Percentiles rank a stretch among this genome's conserved stretches.
Evolutionary conservation across 2,888 invertebrate genomes (phyloP).

Genomic region (Aphidoletes aphidimyza): DNA sequence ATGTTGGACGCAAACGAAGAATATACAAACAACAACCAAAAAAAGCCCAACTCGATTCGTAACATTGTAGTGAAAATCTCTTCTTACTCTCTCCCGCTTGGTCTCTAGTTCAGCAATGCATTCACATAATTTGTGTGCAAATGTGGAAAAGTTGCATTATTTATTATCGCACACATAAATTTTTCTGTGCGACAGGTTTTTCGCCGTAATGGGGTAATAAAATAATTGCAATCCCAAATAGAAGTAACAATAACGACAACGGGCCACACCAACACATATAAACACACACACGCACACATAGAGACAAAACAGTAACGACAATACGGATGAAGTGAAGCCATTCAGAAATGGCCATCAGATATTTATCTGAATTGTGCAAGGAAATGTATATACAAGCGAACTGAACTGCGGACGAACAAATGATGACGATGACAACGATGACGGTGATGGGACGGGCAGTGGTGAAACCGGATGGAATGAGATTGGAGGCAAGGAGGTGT

Average conservation of each 20-base stretch:
- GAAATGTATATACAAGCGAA: not conserved
- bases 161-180: constrained; percentile 44
- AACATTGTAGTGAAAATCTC: not conserved
- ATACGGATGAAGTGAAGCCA: constrained; percentile 49
- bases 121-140: constrained; percentile 51
- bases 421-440: not conserved
- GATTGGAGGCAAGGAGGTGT: no score
- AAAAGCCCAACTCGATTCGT: not conserved
- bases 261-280: no score
- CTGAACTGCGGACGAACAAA: not conserved
- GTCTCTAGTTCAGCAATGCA: constrained; percentile 33
- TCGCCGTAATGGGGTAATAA: constrained; percentile 49
- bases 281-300: no score
- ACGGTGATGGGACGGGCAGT: not conserved
- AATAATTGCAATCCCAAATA: constrained; percentile 51
- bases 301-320: not conserved
- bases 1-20: not conserved
- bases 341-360: constrained; percentile 49
- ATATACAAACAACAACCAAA: not conserved
- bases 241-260: constrained; percentile 25
- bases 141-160: constrained; percentile 42
- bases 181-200: constrained; percentile 44
- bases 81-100: no score
- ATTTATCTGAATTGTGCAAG: constrained; percentile 41
- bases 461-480: not conserved